Base-by-base conservation (phyloP, 2,797 vertebrate genomes). In the Pipistrellus pipistrellus region DNA sequence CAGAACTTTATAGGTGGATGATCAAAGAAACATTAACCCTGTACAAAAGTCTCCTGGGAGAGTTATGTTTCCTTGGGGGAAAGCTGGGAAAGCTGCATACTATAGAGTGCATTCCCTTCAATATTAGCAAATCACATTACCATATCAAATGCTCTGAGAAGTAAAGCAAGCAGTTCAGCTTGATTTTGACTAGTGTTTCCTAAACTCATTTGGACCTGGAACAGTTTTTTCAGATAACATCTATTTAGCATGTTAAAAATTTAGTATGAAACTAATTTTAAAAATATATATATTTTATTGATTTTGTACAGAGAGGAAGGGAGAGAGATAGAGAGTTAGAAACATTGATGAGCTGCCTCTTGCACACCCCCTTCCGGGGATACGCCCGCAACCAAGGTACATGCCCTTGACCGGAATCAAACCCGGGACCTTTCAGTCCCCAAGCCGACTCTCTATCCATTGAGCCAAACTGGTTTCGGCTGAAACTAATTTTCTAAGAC, bases 401-500 rank as follows among this genome's bases (percentile, higher is more conserved):
- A 35, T 35, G 35, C 35, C 35, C 4, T 35, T 35, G 35, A 35
- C 35, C 35, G 35, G 35, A 35, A 35, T 35, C 35, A 35, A 35
- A 35, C 4, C 35, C 35, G 3, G 35, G 35, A 35, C 35, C 35
- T 35, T 35, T 35, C 35, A 35, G 35, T 35, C 35, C 35, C 35
- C 35, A 35, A 35, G 35, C 35, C 35, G 35, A 35, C 35, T 35
- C 35, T 35, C 35, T 35, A 35, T 35, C 35, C 35, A 35, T 35
- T 35, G 35, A 35, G 35, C 35, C 35, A 35, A 35, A 35, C 35
- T 35, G 35, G 4, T 35, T 4, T 4, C 35, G 35, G 35, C 35
- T 41, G 46, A 80, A 90, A 83, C 32, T 32, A 62, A 32, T 32
- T 93, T 95, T 95, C 68, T 91, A 71, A 91, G 51, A 86, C n/a